Percentiles rank a stretch among this genome's conserved stretches.
phyloP scores from a whole-genome alignment of 2,113 vertebrate species.

The Sinocyclocheilus anophthalmus region DNA sequence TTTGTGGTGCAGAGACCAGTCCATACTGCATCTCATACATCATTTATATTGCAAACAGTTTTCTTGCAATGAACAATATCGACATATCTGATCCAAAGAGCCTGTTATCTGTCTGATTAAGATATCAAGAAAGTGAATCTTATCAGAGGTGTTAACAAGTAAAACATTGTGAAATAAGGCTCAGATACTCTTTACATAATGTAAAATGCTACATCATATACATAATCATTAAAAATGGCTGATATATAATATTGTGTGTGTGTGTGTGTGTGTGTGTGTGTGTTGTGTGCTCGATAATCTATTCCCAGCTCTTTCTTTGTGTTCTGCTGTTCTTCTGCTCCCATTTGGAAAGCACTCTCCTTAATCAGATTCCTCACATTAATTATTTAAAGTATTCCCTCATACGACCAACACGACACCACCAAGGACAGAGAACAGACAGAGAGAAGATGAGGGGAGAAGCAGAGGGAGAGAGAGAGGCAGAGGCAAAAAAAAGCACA shows the following conservation, averaged over 20 bases:
- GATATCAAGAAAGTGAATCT: neutral
- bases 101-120: neutral
- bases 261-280: no score
- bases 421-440: slow-evolving; percentile 32
- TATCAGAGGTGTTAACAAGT: neutral
- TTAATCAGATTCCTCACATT: slow-evolving; percentile 74
- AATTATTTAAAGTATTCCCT: slow-evolving; percentile 69
- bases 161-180: neutral
- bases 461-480: neutral
- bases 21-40: neutral
- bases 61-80: neutral
- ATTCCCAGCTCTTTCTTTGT: neutral
- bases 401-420: slow-evolving; percentile 2
- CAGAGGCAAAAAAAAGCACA: neutral
- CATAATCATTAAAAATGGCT: no score
- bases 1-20: neutral
- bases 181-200: neutral
- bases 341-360: slow-evolving; percentile 65
- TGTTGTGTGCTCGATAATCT: neutral
- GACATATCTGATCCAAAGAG: neutral
- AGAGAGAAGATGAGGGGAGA: neutral
- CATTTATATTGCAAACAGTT: neutral
- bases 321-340: slow-evolving; percentile 26
- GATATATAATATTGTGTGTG: no score
- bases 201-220: neutral